Percentiles rank a stretch among this genome's conserved stretches.
Conservation (phyloP, 30 jellyfish, hydroid and myxozoan genomes). For the Hydractinia symbiolongicarpus region DNA sequence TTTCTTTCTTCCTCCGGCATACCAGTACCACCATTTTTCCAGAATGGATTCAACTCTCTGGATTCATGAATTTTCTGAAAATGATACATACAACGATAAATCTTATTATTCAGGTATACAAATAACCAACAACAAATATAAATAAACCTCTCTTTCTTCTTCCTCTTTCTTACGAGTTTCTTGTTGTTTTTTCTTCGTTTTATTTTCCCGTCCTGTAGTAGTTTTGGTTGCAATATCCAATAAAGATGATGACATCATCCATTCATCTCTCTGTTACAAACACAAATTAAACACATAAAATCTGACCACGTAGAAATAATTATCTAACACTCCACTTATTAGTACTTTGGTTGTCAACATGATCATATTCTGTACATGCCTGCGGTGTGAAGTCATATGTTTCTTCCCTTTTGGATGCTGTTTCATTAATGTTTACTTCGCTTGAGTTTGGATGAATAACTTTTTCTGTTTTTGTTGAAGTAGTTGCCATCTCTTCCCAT, state of each 20-base stretch:
- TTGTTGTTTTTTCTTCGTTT: slow-evolving; percentile 15
- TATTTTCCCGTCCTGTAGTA: slow-evolving; percentile 44
- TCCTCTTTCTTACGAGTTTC: slow-evolving; percentile 47
- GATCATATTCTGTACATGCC: too few species aligned
- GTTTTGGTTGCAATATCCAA: slow-evolving; percentile 52
- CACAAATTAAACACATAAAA: too few species aligned
- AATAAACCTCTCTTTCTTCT: slow-evolving; percentile 26
- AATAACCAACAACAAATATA: background rate
- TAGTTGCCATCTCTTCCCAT: too few species aligned
- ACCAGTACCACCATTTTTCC: slow-evolving; percentile 96
- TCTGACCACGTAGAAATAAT: too few species aligned
- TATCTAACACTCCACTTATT: too few species aligned
- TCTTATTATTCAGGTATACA: background rate
- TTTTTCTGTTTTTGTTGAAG: too few species aligned
- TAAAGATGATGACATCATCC: slow-evolving; percentile 76
- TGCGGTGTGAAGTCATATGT: too few species aligned
- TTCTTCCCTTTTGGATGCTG: too few species aligned
- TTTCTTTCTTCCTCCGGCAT: slow-evolving; percentile 44
- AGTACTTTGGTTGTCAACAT: too few species aligned
- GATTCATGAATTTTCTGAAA: slow-evolving; percentile 16
- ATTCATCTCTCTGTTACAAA: slow-evolving; percentile 54
- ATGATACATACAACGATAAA: background rate
- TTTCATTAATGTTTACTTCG: too few species aligned
- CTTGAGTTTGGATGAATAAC: too few species aligned
- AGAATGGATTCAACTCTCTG: slow-evolving; percentile 80